Percentiles rank a stretch among this genome's conserved stretches.
These are phyloP conservation scores for Haliclona indistincta DNA, from an alignment of 37 sponge, comb jelly and placozoan species.

Conservation along the genomic window DNA sequence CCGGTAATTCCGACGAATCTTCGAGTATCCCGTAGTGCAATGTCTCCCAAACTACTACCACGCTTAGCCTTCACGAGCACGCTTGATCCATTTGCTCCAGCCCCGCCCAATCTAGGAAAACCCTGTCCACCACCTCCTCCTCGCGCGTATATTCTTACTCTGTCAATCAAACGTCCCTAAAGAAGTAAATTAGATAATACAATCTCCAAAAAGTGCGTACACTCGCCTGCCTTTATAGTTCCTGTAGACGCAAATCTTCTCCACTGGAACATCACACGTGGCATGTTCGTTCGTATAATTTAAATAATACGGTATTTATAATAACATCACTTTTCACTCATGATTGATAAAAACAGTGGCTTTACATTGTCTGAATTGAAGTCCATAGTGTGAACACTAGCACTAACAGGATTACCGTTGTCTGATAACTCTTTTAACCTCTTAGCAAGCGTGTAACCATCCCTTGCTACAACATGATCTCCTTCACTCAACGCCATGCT, in stretches of 20 bases:
- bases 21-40: conserved; percentile 16
- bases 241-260: too few species aligned
- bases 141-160: conserved; percentile 42
- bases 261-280: too few species aligned
- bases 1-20: conserved; percentile 41
- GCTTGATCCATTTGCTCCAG: conserved; percentile 60
- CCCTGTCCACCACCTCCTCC: conserved; percentile 78
- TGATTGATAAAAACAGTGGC: background rate
- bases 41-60: background rate
- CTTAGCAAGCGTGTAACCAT: conserved; percentile 54
- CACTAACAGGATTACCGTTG: conserved; percentile 14
- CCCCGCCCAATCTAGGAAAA: conserved; percentile 22
- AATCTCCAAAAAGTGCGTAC: background rate
- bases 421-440: background rate
- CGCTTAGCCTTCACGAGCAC: conserved; percentile 22
- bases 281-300: too few species aligned
- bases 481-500: conserved; percentile 10
- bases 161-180: conserved; percentile 33
- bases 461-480: conserved; percentile 70
- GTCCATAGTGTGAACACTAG: too few species aligned
- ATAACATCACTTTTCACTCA: background rate
- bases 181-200: background rate
- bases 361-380: background rate
- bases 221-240: too few species aligned
- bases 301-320: too few species aligned